phyloP scores from a whole-genome alignment of 2,888 invertebrate genomes.

The Torymus auratus region DNA sequence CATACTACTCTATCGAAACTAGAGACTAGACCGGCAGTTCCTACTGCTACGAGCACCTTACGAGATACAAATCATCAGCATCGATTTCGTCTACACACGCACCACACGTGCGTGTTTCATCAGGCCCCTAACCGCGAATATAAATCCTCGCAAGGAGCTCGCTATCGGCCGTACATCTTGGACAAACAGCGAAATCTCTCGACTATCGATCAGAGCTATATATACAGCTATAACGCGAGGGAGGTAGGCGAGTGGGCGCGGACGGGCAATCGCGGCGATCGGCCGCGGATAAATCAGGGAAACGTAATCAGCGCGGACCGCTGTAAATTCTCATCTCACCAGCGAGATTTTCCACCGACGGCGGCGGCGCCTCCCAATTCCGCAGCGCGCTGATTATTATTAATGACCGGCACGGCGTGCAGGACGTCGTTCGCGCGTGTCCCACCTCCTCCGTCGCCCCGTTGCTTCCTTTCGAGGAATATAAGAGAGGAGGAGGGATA shows the following conservation, averaged over 20 bases:
- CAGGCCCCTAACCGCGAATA: no score
- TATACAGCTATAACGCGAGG: background rate
- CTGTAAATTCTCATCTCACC: slow-evolving; percentile 59
- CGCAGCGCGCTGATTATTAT: slow-evolving; percentile 67
- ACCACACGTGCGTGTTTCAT: no score
- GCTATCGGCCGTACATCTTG: no score
- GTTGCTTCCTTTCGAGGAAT: background rate
- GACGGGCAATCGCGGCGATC: background rate
- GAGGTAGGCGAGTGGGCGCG: background rate
- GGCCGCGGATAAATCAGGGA: slow-evolving; percentile 58
- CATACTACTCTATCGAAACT: no score
- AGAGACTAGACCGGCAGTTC: no score
- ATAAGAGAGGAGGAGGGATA: background rate
- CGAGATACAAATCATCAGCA: no score
- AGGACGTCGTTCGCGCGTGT: slow-evolving; percentile 8
- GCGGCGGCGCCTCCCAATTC: no score
- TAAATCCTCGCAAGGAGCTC: no score
- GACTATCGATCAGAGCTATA: slow-evolving; percentile 21
- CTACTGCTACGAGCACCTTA: no score
- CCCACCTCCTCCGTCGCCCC: no score
- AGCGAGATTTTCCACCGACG: slow-evolving; percentile 66
- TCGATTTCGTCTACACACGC: no score
- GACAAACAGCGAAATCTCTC: slow-evolving; percentile 17
- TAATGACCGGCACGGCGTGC: slow-evolving; percentile 68
- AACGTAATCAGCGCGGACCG: slow-evolving; percentile 55